phyloP scores from a whole-genome alignment of 2,797 vertebrate genomes.

The Rachycentron canadum region DNA sequence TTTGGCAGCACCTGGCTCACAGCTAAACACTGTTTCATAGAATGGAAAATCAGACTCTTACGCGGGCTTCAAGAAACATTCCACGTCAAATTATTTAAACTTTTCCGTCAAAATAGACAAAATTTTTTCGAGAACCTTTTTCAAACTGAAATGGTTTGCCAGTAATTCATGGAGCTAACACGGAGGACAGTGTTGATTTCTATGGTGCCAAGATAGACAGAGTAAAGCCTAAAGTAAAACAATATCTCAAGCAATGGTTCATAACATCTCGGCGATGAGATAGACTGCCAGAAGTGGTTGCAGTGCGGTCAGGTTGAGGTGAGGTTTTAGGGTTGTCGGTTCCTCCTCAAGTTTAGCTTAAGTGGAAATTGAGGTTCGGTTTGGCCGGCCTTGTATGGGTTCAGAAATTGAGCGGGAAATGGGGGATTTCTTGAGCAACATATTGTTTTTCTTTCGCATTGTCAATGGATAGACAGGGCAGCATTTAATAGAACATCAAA shows the following conservation, averaged over 20 bases:
- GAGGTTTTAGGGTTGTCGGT: constrained; percentile 74
- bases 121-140: constrained; percentile 49
- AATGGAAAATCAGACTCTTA: constrained; percentile 71
- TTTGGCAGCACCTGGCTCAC: constrained; percentile 66
- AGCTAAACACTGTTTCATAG: constrained; percentile 63
- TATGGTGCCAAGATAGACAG: constrained; percentile 72
- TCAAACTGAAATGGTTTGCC: constrained; percentile 60
- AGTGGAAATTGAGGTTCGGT: constrained; percentile 79
- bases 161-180: constrained; percentile 61
- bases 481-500: constrained; percentile 17
- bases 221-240: constrained; percentile 75
- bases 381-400: constrained; percentile 62
- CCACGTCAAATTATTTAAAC: constrained; percentile 75
- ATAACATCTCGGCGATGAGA: constrained; percentile 61
- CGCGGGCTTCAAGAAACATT: constrained; percentile 68
- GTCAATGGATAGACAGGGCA: not conserved
- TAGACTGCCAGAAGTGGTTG: constrained; percentile 59
- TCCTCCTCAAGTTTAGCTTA: constrained; percentile 72
- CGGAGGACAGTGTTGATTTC: constrained; percentile 71
- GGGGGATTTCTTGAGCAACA: constrained; percentile 38
- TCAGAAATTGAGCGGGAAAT: constrained; percentile 57
- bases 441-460: constrained; percentile 21
- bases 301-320: constrained; percentile 70
- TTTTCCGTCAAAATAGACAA: constrained; percentile 63
- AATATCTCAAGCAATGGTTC: constrained; percentile 73